Evolutionary conservation across 2,797 vertebrate genomes (phyloP).

Genomic region (Alfaro cultratus): DNA sequence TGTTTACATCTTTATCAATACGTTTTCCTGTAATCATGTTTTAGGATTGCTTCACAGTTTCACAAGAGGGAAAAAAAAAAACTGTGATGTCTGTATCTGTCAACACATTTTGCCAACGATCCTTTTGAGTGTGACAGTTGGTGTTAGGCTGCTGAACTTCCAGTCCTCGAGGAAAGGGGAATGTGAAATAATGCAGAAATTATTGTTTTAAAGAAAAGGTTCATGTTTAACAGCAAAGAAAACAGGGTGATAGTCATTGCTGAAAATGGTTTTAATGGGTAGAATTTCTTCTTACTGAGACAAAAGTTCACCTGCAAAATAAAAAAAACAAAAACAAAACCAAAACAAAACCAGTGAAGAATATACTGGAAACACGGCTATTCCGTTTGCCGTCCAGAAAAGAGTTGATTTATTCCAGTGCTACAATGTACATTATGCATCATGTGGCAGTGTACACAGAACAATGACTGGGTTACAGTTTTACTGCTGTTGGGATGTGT

Average conservation of each 20-base stretch:
- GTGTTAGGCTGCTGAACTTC: conserved; percentile 11
- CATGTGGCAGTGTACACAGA: conserved; percentile 81
- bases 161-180: neutral
- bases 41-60: conserved; percentile 36
- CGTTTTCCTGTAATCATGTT: conserved; percentile 61
- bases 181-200: conserved; percentile 1
- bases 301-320: conserved; percentile 75
- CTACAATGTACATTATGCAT: conserved; percentile 79
- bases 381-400: conserved; percentile 75
- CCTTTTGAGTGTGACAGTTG: conserved; percentile 31
- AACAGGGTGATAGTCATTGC: conserved; percentile 47
- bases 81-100: conserved; percentile 36
- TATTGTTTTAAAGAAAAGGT: neutral
- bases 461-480: conserved; percentile 75
- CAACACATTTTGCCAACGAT: conserved; percentile 30
- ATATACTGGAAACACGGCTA: conserved; percentile 74
- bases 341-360: conserved; percentile 64
- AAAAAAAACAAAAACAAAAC: neutral
- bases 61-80: conserved; percentile 30
- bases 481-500: conserved; percentile 51
- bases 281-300: conserved; percentile 72
- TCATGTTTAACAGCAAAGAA: conserved; percentile 13
- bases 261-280: conserved; percentile 77
- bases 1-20: conserved; percentile 58
- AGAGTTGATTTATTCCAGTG: conserved; percentile 78